These are phyloP conservation scores for Acanthococcus lagerstroemiae DNA, from an alignment of 2,888 invertebrate genomes.

Conservation along the genomic window DNA sequence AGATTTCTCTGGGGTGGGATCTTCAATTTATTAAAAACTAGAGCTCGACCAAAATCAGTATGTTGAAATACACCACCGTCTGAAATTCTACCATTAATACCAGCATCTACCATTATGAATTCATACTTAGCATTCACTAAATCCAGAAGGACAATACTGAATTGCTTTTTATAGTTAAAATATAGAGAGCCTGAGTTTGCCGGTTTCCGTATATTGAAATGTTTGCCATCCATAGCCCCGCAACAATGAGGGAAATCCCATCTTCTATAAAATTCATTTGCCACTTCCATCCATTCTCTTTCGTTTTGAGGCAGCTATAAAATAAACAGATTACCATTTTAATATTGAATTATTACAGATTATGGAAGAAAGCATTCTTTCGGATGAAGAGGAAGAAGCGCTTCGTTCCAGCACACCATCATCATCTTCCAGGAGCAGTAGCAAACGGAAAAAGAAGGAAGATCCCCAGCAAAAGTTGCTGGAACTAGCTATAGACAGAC, in stretches of 20 bases:
- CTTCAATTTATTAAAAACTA: background rate
- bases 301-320: slow-evolving; percentile 33
- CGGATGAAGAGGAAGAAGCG: background rate
- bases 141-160: background rate
- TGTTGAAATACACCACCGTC: background rate
- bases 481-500: background rate
- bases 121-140: background rate
- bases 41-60: background rate
- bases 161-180: background rate
- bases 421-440: background rate
- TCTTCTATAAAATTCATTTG: slow-evolving; percentile 35
- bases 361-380: background rate
- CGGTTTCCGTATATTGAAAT: background rate
- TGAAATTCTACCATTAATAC: background rate
- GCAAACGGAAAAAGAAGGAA: background rate
- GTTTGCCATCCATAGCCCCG: slow-evolving; percentile 29
- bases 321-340: background rate
- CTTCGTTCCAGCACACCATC: background rate
- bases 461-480: background rate
- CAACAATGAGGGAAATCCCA: slow-evolving; percentile 38
- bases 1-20: background rate
- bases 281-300: slow-evolving; percentile 35
- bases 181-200: background rate
- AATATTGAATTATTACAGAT: background rate
- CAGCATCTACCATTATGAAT: background rate